Percentiles rank a stretch among this genome's conserved stretches.
Conservation (phyloP, 2,113 vertebrate genomes). For the Chaetura pelagica region DNA sequence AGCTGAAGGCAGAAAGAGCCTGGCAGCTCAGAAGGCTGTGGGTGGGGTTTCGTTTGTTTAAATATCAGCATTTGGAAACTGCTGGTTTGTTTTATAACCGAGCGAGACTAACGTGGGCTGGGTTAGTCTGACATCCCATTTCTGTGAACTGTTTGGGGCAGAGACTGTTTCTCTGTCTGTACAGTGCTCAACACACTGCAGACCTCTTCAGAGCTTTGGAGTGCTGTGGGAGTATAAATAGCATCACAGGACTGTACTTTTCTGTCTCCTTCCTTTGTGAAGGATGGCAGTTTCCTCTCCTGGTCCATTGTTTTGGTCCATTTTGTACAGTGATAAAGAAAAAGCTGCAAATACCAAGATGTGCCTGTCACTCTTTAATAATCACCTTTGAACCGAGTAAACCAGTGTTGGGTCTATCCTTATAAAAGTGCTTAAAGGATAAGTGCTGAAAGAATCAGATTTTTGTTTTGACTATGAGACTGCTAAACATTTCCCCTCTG, state of each 20-base stretch:
- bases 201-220: neutral
- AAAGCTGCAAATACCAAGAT: neutral
- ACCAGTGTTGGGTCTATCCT: neutral
- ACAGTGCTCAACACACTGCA: fast-evolving
- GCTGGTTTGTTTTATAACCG: neutral
- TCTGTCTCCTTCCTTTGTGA: neutral
- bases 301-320: neutral
- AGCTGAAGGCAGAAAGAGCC: neutral
- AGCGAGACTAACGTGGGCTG: neutral
- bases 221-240: neutral
- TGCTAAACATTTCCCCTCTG: neutral
- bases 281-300: slow-evolving; percentile 28
- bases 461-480: neutral
- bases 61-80: neutral
- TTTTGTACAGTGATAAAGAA: neutral
- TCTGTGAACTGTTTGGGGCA: neutral
- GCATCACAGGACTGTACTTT: neutral
- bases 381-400: neutral
- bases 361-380: neutral
- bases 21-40: neutral
- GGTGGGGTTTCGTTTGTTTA: slow-evolving; percentile 5
- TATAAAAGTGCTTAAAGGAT: neutral
- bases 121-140: neutral
- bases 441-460: neutral
- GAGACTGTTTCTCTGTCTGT: neutral